Conservation (phyloP, 2,113 vertebrate genomes). For the Nycticorax nycticorax region DNA sequence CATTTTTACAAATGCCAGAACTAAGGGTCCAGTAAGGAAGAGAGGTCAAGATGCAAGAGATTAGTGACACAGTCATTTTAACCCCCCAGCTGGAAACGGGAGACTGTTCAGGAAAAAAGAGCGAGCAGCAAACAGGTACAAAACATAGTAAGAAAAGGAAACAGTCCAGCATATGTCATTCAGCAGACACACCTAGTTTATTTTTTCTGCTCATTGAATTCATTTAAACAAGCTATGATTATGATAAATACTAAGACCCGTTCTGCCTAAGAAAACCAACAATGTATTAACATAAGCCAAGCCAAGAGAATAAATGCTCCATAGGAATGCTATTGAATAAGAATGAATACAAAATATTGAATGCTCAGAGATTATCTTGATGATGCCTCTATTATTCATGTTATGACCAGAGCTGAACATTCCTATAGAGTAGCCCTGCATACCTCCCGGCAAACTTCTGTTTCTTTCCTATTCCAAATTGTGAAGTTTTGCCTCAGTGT, state of each 20-base stretch:
- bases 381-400: background rate
- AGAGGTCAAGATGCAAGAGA: background rate
- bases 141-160: background rate
- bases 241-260: background rate
- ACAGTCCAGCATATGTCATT: background rate
- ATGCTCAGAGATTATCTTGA: slow-evolving; percentile 13
- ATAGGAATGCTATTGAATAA: slow-evolving; percentile 14
- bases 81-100: background rate
- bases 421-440: background rate
- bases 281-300: background rate
- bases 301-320: background rate
- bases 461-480: background rate
- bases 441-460: background rate
- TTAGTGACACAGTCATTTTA: background rate
- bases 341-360: slow-evolving; percentile 44
- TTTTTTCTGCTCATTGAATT: slow-evolving; percentile 1
- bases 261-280: slow-evolving; percentile 12
- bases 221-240: background rate
- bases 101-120: background rate
- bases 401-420: background rate
- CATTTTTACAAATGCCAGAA: background rate
- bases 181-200: background rate
- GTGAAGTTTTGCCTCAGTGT: background rate
- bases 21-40: background rate
- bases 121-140: background rate